Percentiles rank a stretch among this genome's conserved stretches.
Evolutionary conservation across 64 coral and sea anemone species (phyloP).

Genomic region (Platygyra sinensis): DNA sequence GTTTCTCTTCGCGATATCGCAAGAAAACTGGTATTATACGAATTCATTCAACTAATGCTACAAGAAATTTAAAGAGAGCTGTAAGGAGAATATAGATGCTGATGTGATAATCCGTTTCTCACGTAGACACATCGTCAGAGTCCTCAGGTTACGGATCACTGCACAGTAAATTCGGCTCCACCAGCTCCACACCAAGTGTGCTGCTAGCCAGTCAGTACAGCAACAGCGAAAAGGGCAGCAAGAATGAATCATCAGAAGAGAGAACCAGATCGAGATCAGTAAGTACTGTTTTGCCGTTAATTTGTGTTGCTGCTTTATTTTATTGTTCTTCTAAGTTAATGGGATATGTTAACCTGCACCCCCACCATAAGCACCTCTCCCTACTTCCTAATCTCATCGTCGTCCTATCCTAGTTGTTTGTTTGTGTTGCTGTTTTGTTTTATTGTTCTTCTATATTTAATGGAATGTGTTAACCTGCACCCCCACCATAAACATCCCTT

Average conservation of each 20-base stretch:
- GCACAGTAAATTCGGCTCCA: conserved; percentile 24
- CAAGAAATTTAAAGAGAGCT: no score
- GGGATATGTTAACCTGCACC: no score
- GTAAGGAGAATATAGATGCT: background rate
- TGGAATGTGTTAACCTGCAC: no score
- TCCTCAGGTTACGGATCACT: conserved; percentile 34
- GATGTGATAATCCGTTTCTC: background rate
- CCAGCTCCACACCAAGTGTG: background rate
- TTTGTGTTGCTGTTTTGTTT: background rate
- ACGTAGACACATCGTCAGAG: background rate
- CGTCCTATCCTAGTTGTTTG: background rate
- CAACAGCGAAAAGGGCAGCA: conserved; percentile 23
- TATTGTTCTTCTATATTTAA: no score
- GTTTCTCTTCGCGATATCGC: no score
- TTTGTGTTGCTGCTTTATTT: background rate
- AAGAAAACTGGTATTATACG: no score
- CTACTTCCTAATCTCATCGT: no score
- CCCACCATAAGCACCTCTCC: no score
- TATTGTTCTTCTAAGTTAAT: no score
- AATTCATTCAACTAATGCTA: no score
- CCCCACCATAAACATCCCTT: no score
- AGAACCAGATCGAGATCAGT: conserved; percentile 32
- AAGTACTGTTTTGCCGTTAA: background rate
- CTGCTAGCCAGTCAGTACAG: conserved; percentile 1
- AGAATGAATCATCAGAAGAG: conserved; percentile 17